Evolutionary conservation across 2,113 vertebrate genomes (phyloP).

Genomic region (Marmota monax): DNA sequence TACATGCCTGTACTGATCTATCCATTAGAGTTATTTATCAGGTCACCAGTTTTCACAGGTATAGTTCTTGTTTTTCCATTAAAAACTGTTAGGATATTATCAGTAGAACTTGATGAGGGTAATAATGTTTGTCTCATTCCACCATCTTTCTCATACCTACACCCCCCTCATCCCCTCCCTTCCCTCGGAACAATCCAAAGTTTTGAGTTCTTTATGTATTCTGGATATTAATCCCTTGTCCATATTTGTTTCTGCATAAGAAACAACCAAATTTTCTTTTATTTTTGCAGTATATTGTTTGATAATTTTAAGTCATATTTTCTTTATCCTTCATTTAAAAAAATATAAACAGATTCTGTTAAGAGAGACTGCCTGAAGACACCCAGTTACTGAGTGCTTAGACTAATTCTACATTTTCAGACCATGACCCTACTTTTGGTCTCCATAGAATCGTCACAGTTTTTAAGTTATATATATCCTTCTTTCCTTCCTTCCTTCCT

Average conservation of each 20-base stretch:
- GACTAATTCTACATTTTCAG: slow-evolving; percentile 26
- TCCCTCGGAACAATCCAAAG: too few species aligned
- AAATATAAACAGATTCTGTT: neutral
- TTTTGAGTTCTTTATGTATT: too few species aligned
- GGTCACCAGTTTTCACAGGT: slow-evolving; percentile 13
- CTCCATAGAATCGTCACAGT: neutral
- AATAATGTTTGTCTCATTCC: too few species aligned
- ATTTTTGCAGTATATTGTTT: slow-evolving; percentile 9
- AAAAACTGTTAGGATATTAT: neutral
- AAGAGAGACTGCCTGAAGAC: neutral
- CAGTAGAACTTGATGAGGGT: too few species aligned
- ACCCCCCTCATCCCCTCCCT: too few species aligned
- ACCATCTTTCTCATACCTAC: too few species aligned
- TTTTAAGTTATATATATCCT: neutral
- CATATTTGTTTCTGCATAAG: too few species aligned
- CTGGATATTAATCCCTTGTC: too few species aligned
- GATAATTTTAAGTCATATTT: neutral
- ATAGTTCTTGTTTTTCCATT: slow-evolving; percentile 11
- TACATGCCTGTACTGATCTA: neutral
- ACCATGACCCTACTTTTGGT: neutral
- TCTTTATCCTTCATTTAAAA: slow-evolving; percentile 22
- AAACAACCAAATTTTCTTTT: slow-evolving; percentile 14
- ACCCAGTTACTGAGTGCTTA: neutral
- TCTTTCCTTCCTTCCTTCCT: neutral
- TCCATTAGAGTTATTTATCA: slow-evolving; percentile 26